These are phyloP conservation scores for Trichomalopsis sarcophagae DNA, from an alignment of 1,140 invertebrate genomes.

Conservation along the genomic window DNA sequence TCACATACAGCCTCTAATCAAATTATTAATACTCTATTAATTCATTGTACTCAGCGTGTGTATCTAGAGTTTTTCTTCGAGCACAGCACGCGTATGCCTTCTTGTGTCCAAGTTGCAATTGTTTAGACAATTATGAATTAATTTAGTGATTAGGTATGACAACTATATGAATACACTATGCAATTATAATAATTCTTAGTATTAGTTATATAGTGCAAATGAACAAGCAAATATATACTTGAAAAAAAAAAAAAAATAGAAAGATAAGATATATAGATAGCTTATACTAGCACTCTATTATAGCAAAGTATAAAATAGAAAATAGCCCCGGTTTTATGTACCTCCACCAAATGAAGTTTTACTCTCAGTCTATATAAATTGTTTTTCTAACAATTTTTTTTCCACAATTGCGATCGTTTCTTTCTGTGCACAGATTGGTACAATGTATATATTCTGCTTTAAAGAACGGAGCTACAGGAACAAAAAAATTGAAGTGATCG, in stretches of 20 bases:
- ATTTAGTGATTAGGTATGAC: not conserved
- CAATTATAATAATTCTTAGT: constrained; percentile 35
- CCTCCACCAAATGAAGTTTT: constrained; percentile 63
- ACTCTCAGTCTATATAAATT: constrained; percentile 64
- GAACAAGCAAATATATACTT: constrained; percentile 43
- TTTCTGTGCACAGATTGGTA: not conserved
- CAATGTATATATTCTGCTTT: not conserved
- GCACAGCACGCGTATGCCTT: not conserved
- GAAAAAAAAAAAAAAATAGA: constrained; percentile 22
- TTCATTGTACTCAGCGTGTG: not conserved
- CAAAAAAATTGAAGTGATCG: not conserved
- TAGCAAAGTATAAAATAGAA: constrained; percentile 55
- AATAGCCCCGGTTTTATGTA: constrained; percentile 55
- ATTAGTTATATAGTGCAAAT: constrained; percentile 49
- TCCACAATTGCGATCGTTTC: not conserved
- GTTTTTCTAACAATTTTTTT: constrained; percentile 72
- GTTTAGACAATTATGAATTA: not conserved
- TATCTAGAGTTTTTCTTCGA: not conserved
- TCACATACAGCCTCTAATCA: constrained; percentile 26
- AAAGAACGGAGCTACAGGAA: too few species aligned
- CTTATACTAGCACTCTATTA: constrained; percentile 45
- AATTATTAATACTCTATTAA: constrained; percentile 15
- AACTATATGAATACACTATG: not conserved
- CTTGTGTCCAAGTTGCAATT: not conserved
- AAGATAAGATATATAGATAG: constrained; percentile 46